These are phyloP conservation scores for Drosophila anomalipes DNA, from an alignment of 2,888 invertebrate species.

Conservation along the genomic window DNA sequence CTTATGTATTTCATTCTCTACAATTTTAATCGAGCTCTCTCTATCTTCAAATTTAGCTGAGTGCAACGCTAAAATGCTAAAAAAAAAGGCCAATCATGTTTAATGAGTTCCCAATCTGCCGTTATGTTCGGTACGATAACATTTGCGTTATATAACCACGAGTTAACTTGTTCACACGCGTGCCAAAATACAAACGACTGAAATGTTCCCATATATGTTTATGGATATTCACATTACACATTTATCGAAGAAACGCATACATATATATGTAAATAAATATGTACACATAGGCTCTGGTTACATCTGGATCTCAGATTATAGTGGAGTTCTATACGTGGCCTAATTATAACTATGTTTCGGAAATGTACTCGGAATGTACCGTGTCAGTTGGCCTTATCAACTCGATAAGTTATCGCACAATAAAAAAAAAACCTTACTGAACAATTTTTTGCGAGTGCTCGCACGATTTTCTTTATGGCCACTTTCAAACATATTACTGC, in stretches of 20 bases:
- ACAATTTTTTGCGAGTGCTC: slow-evolving; percentile 64
- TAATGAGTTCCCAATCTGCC: slow-evolving; percentile 45
- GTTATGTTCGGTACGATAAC: slow-evolving; percentile 41
- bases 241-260: neutral
- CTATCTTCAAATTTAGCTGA: slow-evolving; percentile 14
- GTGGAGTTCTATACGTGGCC: neutral
- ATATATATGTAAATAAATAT: neutral
- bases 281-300: neutral
- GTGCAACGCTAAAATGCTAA: slow-evolving; percentile 13
- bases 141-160: slow-evolving; percentile 34
- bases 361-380: slow-evolving; percentile 11
- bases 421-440: slow-evolving; percentile 73
- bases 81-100: slow-evolving; percentile 44
- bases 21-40: neutral
- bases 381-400: slow-evolving; percentile 30
- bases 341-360: slow-evolving; percentile 13
- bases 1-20: neutral
- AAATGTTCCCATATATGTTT: slow-evolving; percentile 10
- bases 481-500: slow-evolving; percentile 6
- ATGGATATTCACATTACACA: neutral
- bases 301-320: neutral
- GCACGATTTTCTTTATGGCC: slow-evolving; percentile 38
- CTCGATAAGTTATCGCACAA: slow-evolving; percentile 54
- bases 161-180: slow-evolving; percentile 41
- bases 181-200: slow-evolving; percentile 33